Evolutionary conservation across 2,113 vertebrate genomes (phyloP).

Genomic region (Dipodomys ordii): DNA sequence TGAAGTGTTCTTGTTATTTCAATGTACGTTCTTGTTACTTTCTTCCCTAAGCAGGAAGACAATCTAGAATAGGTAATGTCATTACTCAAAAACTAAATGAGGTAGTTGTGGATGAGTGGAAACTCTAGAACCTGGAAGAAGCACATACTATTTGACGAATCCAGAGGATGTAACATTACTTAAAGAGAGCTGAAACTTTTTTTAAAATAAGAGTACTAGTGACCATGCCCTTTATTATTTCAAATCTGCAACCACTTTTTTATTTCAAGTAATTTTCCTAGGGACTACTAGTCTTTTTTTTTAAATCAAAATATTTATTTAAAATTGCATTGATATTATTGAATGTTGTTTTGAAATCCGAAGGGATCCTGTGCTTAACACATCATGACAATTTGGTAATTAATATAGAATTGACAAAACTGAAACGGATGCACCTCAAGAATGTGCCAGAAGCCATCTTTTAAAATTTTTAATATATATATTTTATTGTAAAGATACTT

Average conservation of each 20-base stretch:
- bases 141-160: accelerated
- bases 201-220: not conserved
- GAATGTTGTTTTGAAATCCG: too few relatives aligned
- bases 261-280: constrained; percentile 48
- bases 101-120: constrained; percentile 50
- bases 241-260: constrained; percentile 50
- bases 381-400: too few relatives aligned
- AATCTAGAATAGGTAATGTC: constrained; percentile 46
- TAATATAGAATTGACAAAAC: too few relatives aligned
- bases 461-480: too few relatives aligned
- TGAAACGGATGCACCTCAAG: too few relatives aligned
- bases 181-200: accelerated
- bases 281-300: constrained; percentile 58
- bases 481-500: too few relatives aligned
- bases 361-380: too few relatives aligned
- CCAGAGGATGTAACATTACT: not conserved
- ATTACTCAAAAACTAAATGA: constrained; percentile 32
- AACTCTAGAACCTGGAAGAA: not conserved
- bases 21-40: constrained; percentile 42
- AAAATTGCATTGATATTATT: too few relatives aligned
- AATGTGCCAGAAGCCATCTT: too few relatives aligned
- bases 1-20: constrained; percentile 64
- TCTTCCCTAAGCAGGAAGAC: constrained; percentile 73
- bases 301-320: too few relatives aligned
- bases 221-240: constrained; percentile 47